phyloP scores from a whole-genome alignment of 1,140 invertebrate genomes.

The Himalopsyche phryganea region DNA sequence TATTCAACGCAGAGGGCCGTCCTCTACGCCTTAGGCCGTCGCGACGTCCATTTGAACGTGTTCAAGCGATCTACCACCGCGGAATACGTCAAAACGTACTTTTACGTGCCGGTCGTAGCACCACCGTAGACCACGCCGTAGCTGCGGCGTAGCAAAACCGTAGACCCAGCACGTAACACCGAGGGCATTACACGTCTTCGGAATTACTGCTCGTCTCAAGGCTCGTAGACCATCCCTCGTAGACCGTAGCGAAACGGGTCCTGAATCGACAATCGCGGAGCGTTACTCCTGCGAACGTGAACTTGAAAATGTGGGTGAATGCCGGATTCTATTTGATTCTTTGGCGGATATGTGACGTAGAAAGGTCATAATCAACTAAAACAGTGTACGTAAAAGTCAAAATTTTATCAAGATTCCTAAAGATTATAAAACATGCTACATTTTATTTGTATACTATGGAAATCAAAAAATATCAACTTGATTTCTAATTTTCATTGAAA shows the following conservation, averaged over 20 bases:
- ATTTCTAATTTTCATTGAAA: too few species aligned
- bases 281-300: slow-evolving; percentile 6
- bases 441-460: too few species aligned
- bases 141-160: not conserved
- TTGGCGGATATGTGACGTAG: too few species aligned
- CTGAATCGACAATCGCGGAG: slow-evolving; percentile 12
- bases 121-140: too few species aligned
- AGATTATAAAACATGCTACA: too few species aligned
- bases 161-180: slow-evolving; percentile 19
- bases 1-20: too few species aligned
- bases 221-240: not conserved
- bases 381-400: too few species aligned
- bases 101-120: slow-evolving; percentile 7
- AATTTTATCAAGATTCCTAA: too few species aligned
- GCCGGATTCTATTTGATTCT: not conserved
- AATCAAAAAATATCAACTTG: too few species aligned
- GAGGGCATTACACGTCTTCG: slow-evolving; percentile 24
- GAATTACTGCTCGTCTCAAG: slow-evolving; percentile 11
- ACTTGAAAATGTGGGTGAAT: slow-evolving; percentile 14
- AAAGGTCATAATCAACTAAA: too few species aligned
- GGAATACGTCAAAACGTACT: slow-evolving; percentile 2
- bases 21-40: too few species aligned
- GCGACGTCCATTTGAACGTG: too few species aligned
- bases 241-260: slow-evolving; percentile 1
- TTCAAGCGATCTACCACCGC: slow-evolving; percentile 5